Conservation (phyloP, 2,888 invertebrate species). For the Agrotis segetum region DNA sequence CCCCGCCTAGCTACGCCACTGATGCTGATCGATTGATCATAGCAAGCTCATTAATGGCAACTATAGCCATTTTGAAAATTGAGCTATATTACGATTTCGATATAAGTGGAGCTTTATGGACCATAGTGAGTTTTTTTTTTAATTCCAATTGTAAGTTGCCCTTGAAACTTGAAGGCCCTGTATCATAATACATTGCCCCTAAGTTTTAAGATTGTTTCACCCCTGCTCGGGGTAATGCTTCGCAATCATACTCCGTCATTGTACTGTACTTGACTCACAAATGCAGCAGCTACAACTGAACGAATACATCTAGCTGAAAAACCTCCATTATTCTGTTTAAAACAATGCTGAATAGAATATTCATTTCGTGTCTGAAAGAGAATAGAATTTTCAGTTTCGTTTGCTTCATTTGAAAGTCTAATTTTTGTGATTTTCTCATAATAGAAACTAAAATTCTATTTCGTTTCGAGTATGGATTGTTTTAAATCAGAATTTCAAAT, state of each 20-base stretch:
- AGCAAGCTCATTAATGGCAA: too few species aligned
- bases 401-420: constrained; percentile 2
- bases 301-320: constrained; percentile 11
- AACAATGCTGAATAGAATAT: constrained; percentile 18
- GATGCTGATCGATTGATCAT: too few species aligned
- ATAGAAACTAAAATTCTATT: not conserved
- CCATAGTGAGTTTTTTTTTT: too few species aligned
- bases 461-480: not conserved
- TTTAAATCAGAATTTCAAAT: not conserved
- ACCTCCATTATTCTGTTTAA: constrained; percentile 4
- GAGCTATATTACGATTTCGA: too few species aligned
- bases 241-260: constrained; percentile 27
- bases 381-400: constrained; percentile 3
- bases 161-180: too few species aligned
- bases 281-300: constrained; percentile 11
- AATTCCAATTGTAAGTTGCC: too few species aligned
- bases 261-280: constrained; percentile 1
- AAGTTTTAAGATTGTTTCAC: too few species aligned
- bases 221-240: not conserved
- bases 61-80: too few species aligned
- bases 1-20: too few species aligned
- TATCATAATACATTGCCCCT: too few species aligned
- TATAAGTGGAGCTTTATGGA: too few species aligned
- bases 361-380: constrained; percentile 2
- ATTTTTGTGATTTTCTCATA: not conserved